Base-by-base conservation (phyloP, 2,888 invertebrate genomes). In the Ormia ochracea region DNA sequence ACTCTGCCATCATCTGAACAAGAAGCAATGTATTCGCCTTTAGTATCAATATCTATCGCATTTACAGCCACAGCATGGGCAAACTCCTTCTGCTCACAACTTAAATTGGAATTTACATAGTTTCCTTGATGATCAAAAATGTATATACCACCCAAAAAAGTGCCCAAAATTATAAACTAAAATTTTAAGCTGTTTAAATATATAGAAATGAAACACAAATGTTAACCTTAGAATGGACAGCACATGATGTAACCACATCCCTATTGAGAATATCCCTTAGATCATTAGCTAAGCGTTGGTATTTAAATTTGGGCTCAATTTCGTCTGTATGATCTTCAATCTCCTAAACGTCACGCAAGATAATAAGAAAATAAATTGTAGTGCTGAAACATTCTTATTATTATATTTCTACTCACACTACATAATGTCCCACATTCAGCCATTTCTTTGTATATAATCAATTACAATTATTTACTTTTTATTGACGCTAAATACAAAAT, bases 121-220 rank as follows among this genome's bases (percentile, higher is more conserved):
- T 98, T 96, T 0, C 98, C 98, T 87, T 96, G 94, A 89, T 98
- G 98, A 88, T 98, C 98, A 70, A 98, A 89, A 73, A 98, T 91
- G 87, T 97, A 95, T 72, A 98, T 94, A 81, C 93, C 92, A 2
- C 98, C 98, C 94, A 95, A 96, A 87, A 96, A 95, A 12, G 97
- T 97, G 26, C 98, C 98, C 81, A 98, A 91, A 85, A 97, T 97
- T 63, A 98, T 92, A 90, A 98, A 98, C 94, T 96, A 84, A 58
- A 78, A 72, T 48, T 12, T 21, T 5, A 43, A 14, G 31, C 48
- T 7, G 31, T 19, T 6, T 21, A 48, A 33, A 38, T 19, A 21
- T n/a, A 6, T 12, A 58, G 26, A 2, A 26, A 3, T 0, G 12
- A 21, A 17, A 12, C n/a, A 4, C 5, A 45, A n/a, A 14, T 38